phyloP scores from a whole-genome alignment of 1,140 invertebrate genomes.

The Zophobas morio region DNA sequence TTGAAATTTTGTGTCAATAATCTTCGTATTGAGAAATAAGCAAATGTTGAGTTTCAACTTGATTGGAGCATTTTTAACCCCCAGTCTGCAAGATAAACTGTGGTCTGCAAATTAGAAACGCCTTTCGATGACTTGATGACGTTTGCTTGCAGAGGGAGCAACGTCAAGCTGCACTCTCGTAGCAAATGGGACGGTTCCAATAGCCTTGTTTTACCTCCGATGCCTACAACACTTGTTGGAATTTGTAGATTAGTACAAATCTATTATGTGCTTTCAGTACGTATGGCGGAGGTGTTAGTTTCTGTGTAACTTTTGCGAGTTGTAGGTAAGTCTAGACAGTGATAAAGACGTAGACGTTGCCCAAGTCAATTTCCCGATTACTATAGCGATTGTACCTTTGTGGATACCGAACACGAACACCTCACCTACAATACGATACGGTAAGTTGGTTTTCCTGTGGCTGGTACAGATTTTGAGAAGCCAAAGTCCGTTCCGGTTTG shows the following conservation, averaged over 20 bases:
- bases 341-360: conserved; percentile 83
- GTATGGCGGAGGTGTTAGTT: conserved; percentile 42
- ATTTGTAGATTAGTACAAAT: conserved; percentile 85
- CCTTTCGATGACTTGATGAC: no score
- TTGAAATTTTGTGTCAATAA: no score
- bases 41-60: no score
- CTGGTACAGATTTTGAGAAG: no score
- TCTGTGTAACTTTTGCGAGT: conserved; percentile 42
- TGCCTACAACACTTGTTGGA: conserved; percentile 83
- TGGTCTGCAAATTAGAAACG: no score
- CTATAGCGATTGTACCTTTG: conserved; percentile 85
- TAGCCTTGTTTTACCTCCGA: conserved; percentile 81
- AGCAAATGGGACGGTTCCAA: conserved; percentile 79
- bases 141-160: conserved; percentile 70
- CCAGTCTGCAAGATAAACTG: no score
- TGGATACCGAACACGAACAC: conserved; percentile 81
- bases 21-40: no score
- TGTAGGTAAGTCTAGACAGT: conserved; percentile 79
- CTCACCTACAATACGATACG: conserved; percentile 80
- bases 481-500: no score
- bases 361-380: conserved; percentile 86
- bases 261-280: conserved; percentile 85
- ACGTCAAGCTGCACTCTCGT: conserved; percentile 74
- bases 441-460: conserved; percentile 67
- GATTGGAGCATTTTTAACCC: no score